Evolutionary conservation across 2,888 invertebrate genomes (phyloP), one percentile per base, ranked within the genome.

Genomic region (Drosophila leonis): DNA sequence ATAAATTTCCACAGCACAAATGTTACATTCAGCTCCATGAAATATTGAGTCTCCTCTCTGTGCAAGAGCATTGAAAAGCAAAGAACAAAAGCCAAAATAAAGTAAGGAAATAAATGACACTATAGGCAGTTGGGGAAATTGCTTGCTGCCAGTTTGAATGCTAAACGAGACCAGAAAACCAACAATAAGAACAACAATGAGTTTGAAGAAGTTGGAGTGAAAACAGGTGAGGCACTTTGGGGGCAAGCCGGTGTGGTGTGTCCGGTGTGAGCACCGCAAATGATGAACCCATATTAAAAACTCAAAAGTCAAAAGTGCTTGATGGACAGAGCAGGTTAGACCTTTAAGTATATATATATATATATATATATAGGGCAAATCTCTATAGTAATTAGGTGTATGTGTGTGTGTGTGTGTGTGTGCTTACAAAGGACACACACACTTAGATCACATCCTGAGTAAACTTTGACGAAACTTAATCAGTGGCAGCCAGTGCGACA

Each of bases 351-450:
- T 20, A 49, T 31, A 24, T 20, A 7, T 29, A 12, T 54, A 27
- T 24, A 24, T 24, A 24, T 24, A 24, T 24, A 24, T 24, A 24
- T 24, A 24, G 2, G 29, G 27, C 42, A 77, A 83, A 79, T 85
- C 84, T 83, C 79, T 64, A 35, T 75, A 77, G 84, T 89, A 85
- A 85, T 85, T 89, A 85, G 81, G 84, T 86, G 69, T 65, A 65
- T 37, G 18, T 8, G 12, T 37, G 18, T 46, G 60, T 63, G 48
- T 29, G 44, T 29, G 60, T 59, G 24, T 24, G 24, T 24, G 24
- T 24, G 24, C 24, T 24, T 24, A 24, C 24, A 24, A 24, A 24
- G 24, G 24, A 24, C 24, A 24, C 24, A n/a, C n/a, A 24, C 29
- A 48, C n/a, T 49, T 49, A 49, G 65, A 59, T 75, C 68, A 65